These are phyloP conservation scores for Leuciscus idus DNA, from an alignment of 2,113 vertebrate species.

Conservation along the genomic window DNA sequence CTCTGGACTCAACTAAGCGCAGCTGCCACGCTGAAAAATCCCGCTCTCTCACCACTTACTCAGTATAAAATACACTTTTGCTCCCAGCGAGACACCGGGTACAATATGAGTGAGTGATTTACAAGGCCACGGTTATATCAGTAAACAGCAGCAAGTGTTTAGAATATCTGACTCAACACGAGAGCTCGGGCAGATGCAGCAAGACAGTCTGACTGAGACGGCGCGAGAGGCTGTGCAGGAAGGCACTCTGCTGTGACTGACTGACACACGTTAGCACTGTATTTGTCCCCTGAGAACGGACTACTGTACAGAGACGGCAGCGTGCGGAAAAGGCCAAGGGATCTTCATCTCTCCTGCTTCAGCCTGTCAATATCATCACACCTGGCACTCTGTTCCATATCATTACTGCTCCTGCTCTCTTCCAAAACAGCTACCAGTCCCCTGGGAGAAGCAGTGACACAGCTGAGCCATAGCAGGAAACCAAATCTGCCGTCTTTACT, in stretches of 20 bases:
- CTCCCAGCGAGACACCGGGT: slow-evolving; percentile 5
- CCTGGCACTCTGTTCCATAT: slow-evolving; percentile 70
- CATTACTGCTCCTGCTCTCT: slow-evolving; percentile 65
- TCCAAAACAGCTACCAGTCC: slow-evolving; percentile 40
- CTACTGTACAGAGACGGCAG: slow-evolving; percentile 55
- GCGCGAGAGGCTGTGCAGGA: slow-evolving; percentile 12
- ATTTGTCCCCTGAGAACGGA: slow-evolving; percentile 31
- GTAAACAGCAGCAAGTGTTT: slow-evolving; percentile 35
- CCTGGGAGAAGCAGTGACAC: slow-evolving; percentile 80
- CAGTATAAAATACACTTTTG: neutral
- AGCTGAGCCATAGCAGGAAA: slow-evolving; percentile 26
- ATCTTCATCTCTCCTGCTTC: slow-evolving; percentile 67
- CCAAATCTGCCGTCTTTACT: slow-evolving; percentile 33
- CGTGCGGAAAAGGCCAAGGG: slow-evolving; percentile 69
- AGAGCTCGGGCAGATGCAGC: slow-evolving; percentile 25
- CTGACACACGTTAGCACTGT: slow-evolving; percentile 28
- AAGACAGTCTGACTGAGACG: slow-evolving; percentile 8
- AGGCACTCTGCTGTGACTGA: slow-evolving; percentile 35
- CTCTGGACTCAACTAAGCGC: neutral
- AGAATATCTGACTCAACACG: slow-evolving; percentile 16
- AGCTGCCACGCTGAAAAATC: neutral
- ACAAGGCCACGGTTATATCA: slow-evolving; percentile 23
- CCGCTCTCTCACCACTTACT: neutral
- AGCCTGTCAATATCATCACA: slow-evolving; percentile 70
- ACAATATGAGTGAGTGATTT: slow-evolving; percentile 31